Evolutionary conservation across 2,888 invertebrate genomes (phyloP).

Genomic region (Cosmia pyralina): DNA sequence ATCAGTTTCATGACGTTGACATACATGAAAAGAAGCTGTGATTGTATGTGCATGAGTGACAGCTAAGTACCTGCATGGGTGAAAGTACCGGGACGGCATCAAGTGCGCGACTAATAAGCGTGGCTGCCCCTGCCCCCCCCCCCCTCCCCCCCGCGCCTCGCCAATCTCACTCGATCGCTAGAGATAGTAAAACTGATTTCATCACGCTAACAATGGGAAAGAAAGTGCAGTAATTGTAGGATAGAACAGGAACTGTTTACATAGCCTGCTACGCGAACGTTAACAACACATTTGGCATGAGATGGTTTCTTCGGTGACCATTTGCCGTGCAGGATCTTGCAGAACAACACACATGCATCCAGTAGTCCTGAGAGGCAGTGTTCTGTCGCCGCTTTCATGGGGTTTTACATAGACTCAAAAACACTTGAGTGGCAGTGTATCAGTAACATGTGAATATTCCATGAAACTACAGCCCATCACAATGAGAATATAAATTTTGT

Average conservation of each 20-base stretch:
- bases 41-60: conserved; percentile 82
- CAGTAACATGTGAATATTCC: background rate
- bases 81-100: conserved; percentile 85
- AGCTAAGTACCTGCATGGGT: conserved; percentile 80
- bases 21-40: conserved; percentile 70
- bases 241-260: conserved; percentile 80
- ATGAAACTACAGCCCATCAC: conserved; percentile 4
- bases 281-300: conserved; percentile 4
- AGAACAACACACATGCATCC: background rate
- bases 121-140: conserved; percentile 55
- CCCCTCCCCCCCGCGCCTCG: conserved; percentile 76
- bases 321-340: background rate
- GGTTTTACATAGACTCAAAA: background rate
- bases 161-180: conserved; percentile 86
- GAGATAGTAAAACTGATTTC: conserved; percentile 87
- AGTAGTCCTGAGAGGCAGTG: background rate
- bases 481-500: conserved; percentile 15
- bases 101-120: conserved; percentile 82
- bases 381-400: background rate
- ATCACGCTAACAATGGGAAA: conserved; percentile 87
- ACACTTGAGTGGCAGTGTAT: background rate
- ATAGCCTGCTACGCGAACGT: conserved; percentile 55
- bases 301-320: background rate
- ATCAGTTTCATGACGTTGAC: conserved; percentile 55
- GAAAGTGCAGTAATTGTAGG: conserved; percentile 89